Conservation (phyloP, 2,797 vertebrate species). For the Enteromius mattozi region DNA sequence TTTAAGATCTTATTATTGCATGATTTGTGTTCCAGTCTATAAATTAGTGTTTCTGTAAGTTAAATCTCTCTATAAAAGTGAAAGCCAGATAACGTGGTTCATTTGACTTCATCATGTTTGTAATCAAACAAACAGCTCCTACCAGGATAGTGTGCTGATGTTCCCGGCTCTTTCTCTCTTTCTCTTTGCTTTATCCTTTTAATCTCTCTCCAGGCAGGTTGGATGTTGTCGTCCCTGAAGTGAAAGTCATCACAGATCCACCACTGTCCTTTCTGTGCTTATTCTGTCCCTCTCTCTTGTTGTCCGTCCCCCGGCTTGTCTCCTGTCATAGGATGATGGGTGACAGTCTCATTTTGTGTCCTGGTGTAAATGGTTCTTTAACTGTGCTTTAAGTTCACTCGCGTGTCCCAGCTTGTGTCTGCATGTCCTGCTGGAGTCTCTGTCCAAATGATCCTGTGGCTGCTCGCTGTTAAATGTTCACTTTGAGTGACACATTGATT, state of each 20-base stretch:
- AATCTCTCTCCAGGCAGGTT: slow-evolving; percentile 14
- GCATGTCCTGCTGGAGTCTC: slow-evolving; percentile 6
- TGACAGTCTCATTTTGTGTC: slow-evolving; percentile 24
- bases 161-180: neutral
- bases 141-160: neutral
- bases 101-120: neutral
- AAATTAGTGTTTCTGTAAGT: neutral
- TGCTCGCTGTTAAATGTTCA: slow-evolving; percentile 15
- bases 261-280: neutral
- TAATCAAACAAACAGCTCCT: neutral
- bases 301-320: neutral
- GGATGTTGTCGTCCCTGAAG: slow-evolving; percentile 4
- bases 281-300: neutral
- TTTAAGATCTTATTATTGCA: neutral
- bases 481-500: slow-evolving; percentile 29
- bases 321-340: neutral
- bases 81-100: neutral
- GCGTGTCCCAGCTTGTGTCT: neutral
- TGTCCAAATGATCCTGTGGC: slow-evolving; percentile 1
- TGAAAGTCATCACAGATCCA: slow-evolving; percentile 23
- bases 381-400: slow-evolving; percentile 3
- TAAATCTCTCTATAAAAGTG: neutral
- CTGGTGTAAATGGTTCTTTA: neutral
- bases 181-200: slow-evolving; percentile 9
- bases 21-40: neutral